These are phyloP conservation scores for Acutogordius australiensis DNA, from an alignment of 2,888 invertebrate species.

Conservation along the genomic window DNA sequence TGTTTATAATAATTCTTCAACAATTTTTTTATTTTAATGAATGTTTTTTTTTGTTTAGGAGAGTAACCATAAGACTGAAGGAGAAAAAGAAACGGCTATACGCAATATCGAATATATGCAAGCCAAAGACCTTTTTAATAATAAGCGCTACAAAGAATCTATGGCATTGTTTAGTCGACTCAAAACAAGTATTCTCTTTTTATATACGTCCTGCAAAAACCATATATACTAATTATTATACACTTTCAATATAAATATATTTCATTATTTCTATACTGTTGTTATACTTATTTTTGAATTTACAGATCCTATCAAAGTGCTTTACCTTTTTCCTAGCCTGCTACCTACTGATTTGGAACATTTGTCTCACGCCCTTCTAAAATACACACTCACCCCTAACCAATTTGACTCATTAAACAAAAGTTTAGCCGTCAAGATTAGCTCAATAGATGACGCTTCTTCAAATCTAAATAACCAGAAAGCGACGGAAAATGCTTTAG, in stretches of 20 bases:
- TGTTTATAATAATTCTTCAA: too few relatives aligned
- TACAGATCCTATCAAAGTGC: conserved; percentile 65
- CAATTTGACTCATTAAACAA: neutral
- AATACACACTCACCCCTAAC: neutral
- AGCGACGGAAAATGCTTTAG: neutral
- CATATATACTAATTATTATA: neutral
- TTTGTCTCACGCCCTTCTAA: too few relatives aligned
- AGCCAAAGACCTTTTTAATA: conserved; percentile 63
- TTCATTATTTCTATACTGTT: conserved; percentile 12
- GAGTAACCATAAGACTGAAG: too few relatives aligned
- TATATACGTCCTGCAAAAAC: too few relatives aligned
- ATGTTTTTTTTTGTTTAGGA: too few relatives aligned
- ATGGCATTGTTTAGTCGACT: conserved; percentile 65
- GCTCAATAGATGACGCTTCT: neutral
- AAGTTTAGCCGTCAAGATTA: neutral
- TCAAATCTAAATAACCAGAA: neutral
- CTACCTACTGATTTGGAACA: conserved; percentile 27
- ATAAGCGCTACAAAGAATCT: conserved; percentile 55
- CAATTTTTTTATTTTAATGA: too few relatives aligned
- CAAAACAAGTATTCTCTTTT: conserved; percentile 40
- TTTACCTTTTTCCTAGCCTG: conserved; percentile 65
- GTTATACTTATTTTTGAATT: conserved; percentile 5
- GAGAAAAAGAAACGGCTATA: neutral
- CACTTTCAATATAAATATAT: conserved; percentile 1
- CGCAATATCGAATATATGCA: conserved; percentile 26